Conservation (phyloP, 2,888 invertebrate genomes). For the Parochlus steinenii region DNA sequence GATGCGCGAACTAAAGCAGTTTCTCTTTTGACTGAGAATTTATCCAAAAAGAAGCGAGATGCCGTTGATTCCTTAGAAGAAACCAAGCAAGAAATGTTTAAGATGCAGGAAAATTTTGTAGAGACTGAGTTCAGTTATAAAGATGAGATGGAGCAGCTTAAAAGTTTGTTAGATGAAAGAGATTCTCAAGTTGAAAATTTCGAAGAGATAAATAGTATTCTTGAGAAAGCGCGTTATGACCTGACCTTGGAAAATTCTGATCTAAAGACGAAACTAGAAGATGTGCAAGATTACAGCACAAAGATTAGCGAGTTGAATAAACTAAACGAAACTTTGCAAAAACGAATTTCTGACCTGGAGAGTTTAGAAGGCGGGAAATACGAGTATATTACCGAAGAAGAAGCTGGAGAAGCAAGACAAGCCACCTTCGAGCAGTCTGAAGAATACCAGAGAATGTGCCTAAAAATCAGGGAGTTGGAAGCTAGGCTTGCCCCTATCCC, state of each 20-base stretch:
- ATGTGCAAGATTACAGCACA: constrained; percentile 19
- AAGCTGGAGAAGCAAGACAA: constrained; percentile 21
- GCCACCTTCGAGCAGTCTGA: constrained; percentile 30
- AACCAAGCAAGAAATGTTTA: constrained; percentile 61
- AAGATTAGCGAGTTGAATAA: constrained; percentile 21
- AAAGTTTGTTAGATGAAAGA: constrained; percentile 37
- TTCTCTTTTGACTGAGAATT: constrained; percentile 55
- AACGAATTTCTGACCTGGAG: constrained; percentile 25
- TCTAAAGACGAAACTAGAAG: constrained; percentile 29
- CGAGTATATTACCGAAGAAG: constrained; percentile 15
- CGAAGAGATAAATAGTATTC: constrained; percentile 37
- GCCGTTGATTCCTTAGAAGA: constrained; percentile 59
- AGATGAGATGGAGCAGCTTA: constrained; percentile 41
- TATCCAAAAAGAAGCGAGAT: constrained; percentile 41
- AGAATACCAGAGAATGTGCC: constrained; percentile 38
- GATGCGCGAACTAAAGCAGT: constrained; percentile 65
- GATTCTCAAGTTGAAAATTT: constrained; percentile 37
- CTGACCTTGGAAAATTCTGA: constrained; percentile 34
- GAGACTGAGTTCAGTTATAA: constrained; percentile 53
- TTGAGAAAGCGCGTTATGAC: constrained; percentile 34
- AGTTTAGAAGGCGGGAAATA: constrained; percentile 24
- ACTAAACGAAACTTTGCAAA: constrained; percentile 17
- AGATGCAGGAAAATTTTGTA: constrained; percentile 64
- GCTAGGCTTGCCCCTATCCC: constrained; percentile 10
- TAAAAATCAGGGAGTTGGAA: constrained; percentile 26